Conservation (phyloP, 2,888 invertebrate species). For the Tachina grossa region DNA sequence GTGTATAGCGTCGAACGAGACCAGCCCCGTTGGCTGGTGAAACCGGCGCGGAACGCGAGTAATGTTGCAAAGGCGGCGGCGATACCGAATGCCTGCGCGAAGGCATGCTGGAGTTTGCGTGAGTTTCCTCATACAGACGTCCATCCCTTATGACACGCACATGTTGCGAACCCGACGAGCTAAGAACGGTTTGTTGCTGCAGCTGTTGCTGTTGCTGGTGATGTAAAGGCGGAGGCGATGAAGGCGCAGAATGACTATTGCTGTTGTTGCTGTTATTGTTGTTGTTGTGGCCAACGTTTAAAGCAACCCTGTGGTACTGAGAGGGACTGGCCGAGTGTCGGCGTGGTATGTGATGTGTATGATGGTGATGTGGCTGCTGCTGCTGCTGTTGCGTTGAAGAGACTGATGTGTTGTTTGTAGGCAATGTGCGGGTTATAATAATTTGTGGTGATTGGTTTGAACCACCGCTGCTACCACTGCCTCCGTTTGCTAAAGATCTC, state of each 20-base stretch:
- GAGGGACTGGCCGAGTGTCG: conserved; percentile 79
- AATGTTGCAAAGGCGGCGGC: conserved; percentile 78
- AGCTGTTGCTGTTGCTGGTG: conserved; percentile 71
- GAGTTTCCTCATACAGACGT: conserved; percentile 80
- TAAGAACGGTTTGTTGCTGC: conserved; percentile 71
- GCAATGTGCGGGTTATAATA: conserved; percentile 79
- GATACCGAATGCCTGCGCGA: conserved; percentile 77
- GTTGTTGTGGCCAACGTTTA: conserved; percentile 53
- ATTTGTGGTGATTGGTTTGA: conserved; percentile 76
- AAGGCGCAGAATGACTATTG: conserved; percentile 70
- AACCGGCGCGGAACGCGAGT: conserved; percentile 77
- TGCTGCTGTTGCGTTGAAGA: conserved; percentile 64
- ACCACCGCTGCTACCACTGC: background rate
- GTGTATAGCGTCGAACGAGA: conserved; percentile 75
- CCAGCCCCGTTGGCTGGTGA: conserved; percentile 75
- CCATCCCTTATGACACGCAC: conserved; percentile 83
- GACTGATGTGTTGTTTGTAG: conserved; percentile 55
- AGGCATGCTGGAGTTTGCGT: conserved; percentile 63
- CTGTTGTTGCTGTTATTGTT: conserved; percentile 29
- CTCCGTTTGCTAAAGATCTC: conserved; percentile 61
- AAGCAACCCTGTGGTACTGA: conserved; percentile 75
- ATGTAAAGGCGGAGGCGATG: conserved; percentile 74
- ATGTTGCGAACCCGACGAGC: conserved; percentile 75
- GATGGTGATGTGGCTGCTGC: conserved; percentile 67
- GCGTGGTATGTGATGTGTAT: conserved; percentile 74